These are phyloP conservation scores for Melitaea cinxia DNA, from an alignment of 1,140 invertebrate species.

Conservation along the genomic window DNA sequence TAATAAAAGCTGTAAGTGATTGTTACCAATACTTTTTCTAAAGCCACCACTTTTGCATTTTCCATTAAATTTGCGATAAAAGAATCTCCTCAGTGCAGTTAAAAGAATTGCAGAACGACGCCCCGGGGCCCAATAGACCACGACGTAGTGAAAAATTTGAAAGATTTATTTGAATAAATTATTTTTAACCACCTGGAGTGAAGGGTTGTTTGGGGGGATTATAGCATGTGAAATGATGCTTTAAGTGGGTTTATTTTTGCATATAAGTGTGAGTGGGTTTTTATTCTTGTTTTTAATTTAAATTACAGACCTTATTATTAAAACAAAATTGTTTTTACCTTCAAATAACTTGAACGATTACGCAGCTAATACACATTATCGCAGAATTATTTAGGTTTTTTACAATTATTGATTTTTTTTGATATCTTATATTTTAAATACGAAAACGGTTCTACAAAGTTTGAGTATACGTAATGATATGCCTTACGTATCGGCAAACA, in stretches of 20 bases:
- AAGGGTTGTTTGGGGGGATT: slow-evolving; percentile 26
- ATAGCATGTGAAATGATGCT: slow-evolving; percentile 9
- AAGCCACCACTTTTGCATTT: slow-evolving; percentile 49
- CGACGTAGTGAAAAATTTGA: slow-evolving; percentile 61
- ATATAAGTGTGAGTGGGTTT: neutral
- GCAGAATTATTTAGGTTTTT: too few species aligned
- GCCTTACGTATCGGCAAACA: neutral
- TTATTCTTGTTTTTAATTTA: too few species aligned
- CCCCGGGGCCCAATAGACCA: slow-evolving; percentile 62
- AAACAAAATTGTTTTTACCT: neutral
- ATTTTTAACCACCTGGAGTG: slow-evolving; percentile 45
- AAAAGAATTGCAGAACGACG: slow-evolving; percentile 70
- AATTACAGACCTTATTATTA: neutral
- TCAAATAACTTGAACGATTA: too few species aligned
- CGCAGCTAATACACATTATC: too few species aligned
- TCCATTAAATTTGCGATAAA: slow-evolving; percentile 64
- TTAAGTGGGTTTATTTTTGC: neutral
- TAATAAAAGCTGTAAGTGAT: neutral
- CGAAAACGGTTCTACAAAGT: too few species aligned
- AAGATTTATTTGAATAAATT: slow-evolving; percentile 80
- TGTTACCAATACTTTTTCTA: neutral
- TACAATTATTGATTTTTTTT: too few species aligned
- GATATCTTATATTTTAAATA: too few species aligned
- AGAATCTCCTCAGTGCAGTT: slow-evolving; percentile 69
- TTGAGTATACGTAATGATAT: neutral